Evolutionary conservation across 2,113 vertebrate species (phyloP), one percentile per base, ranked within the genome.

Genomic region (Octodon degus): DNA sequence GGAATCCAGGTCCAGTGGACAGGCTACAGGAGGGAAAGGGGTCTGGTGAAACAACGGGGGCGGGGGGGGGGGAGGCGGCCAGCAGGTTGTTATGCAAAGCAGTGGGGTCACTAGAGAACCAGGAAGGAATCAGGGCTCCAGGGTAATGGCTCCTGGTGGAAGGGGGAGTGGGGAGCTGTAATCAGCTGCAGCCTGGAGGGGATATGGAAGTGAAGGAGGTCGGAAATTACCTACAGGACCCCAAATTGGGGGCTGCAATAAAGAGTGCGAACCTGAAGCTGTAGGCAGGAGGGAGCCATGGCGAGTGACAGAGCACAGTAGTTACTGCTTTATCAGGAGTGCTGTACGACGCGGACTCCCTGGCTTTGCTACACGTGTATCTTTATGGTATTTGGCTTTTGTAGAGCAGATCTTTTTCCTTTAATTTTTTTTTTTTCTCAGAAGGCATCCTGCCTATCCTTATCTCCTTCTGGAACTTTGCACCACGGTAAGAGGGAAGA

Each of bases 281-380:
- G 0, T 1, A 1, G 92, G 53, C 55, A 63, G 0, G 5, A 22
- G 87, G 80, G 72, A 93, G 68, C 67, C 62, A 5, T 2, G 2
- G 86, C 76, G 13, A n/a, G 10, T 58, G 47, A 37, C 3, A 53
- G 86, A 86, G 50, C 27, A 9, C 8, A 13, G 81, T 2, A 25
- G 47, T 17, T 16, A 3, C 40, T 50, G 70, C 34, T n/a, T 43
- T 32, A 0, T 37, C 58, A 60, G 16, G 25, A 43, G 20, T 3
- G 2, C 25, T 2, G 16, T 8, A 47, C 20, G 2, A 0, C 10
- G 27, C 5, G 4, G 0, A 47, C 65, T 30, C 22, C 27, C 50
- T 14, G 17, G 55, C 60, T 70, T 77, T 77, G 37, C 32, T n/a
- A 0, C 17, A 24, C 43, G 79, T 2, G 7, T 81, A 62, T 11